Conservation (phyloP, 2,888 invertebrate species). For the Heliconius sara region DNA sequence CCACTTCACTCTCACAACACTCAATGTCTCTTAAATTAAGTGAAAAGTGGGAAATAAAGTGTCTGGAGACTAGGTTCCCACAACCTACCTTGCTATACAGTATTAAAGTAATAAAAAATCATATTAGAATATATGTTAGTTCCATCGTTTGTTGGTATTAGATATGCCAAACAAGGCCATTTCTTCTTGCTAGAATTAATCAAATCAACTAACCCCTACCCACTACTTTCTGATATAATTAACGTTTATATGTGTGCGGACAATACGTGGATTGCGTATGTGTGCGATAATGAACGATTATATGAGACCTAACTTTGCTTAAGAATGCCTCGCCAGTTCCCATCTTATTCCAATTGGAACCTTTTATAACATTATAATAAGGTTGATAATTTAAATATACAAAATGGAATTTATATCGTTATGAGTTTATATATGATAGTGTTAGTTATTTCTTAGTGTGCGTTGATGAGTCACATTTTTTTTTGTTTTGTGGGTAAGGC, state of each 20-base stretch:
- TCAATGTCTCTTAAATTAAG: no score
- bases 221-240: constrained; percentile 84
- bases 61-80: no score
- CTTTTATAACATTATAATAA: constrained; percentile 66
- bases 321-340: constrained; percentile 64
- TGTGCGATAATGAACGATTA: constrained; percentile 84
- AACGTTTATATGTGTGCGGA: constrained; percentile 79
- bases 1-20: no score
- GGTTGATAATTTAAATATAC: constrained; percentile 69
- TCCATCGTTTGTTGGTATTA: constrained; percentile 73
- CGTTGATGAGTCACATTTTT: constrained; percentile 85
- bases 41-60: no score
- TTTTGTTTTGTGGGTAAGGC: constrained; percentile 85
- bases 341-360: constrained; percentile 57
- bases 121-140: constrained; percentile 51
- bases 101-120: no score
- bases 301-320: constrained; percentile 75
- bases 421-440: constrained; percentile 57
- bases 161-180: constrained; percentile 68
- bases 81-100: no score
- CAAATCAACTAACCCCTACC: constrained; percentile 83
- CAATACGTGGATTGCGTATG: constrained; percentile 74
- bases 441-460: constrained; percentile 70
- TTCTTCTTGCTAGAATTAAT: constrained; percentile 82
- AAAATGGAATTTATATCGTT: constrained; percentile 61